Conservation (phyloP, 2,797 vertebrate genomes). For the Champsocephalus esox region DNA sequence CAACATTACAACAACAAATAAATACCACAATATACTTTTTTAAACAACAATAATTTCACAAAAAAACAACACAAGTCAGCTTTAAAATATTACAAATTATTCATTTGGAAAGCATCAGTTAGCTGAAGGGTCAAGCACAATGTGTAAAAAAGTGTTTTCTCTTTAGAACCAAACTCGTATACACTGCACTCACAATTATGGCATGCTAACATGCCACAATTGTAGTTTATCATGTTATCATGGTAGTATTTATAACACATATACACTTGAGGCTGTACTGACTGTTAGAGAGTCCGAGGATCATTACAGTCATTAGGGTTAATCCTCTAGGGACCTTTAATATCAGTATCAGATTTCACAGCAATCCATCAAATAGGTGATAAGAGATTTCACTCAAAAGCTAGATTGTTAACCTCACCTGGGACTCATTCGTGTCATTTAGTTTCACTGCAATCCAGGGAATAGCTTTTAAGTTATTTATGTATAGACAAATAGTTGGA, state of each 20-base stretch:
- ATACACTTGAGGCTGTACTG: too few relatives aligned
- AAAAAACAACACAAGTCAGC: too few relatives aligned
- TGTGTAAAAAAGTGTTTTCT: too few relatives aligned
- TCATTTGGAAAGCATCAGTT: too few relatives aligned
- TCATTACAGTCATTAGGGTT: background rate
- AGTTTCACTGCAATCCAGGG: background rate
- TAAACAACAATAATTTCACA: too few relatives aligned
- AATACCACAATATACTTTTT: too few relatives aligned
- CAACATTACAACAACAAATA: too few relatives aligned
- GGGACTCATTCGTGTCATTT: background rate
- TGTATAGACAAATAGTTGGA: background rate
- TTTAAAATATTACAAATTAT: too few relatives aligned
- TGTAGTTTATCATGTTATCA: background rate
- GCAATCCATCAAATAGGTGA: background rate
- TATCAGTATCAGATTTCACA: background rate
- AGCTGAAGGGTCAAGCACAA: too few relatives aligned
- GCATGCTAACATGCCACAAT: background rate
- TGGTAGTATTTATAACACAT: too few relatives aligned
- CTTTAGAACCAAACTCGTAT: background rate
- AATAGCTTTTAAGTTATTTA: background rate
- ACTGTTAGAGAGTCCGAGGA: too few relatives aligned
- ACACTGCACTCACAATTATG: background rate
- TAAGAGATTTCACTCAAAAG: conserved; percentile 2
- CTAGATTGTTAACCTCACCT: background rate
- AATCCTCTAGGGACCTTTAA: background rate